Evolutionary conservation across 2,888 invertebrate species (phyloP).

Genomic region (Byasa hedistus): DNA sequence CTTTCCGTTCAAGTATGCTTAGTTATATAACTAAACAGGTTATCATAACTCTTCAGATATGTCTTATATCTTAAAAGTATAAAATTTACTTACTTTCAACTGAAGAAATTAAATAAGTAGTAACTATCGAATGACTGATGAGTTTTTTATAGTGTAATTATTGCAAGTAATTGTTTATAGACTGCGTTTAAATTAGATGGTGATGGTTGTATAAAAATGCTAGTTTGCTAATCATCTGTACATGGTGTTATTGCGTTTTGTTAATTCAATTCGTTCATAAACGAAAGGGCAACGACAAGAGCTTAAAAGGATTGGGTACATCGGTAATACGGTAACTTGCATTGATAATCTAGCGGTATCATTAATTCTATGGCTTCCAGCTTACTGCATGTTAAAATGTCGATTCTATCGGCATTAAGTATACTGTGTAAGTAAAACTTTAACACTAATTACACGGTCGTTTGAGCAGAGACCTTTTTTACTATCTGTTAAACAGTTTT

Average conservation of each 20-base stretch:
- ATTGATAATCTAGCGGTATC: constrained; percentile 29
- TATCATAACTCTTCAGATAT: no score
- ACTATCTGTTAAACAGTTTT: background rate
- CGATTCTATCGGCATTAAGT: constrained; percentile 9
- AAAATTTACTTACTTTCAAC: no score
- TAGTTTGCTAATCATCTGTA: background rate
- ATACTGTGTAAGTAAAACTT: background rate
- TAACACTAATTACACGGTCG: constrained; percentile 13
- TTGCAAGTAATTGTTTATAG: no score
- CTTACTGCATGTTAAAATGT: constrained; percentile 29
- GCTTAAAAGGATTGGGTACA: constrained; percentile 30
- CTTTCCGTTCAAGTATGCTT: no score
- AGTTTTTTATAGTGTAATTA: no score
- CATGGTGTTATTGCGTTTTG: background rate
- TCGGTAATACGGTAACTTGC: constrained; percentile 24
- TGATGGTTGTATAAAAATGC: background rate
- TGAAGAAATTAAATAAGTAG: no score
- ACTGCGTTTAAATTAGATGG: no score
- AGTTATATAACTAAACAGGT: no score
- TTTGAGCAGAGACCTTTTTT: background rate
- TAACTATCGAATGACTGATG: no score
- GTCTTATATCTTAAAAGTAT: no score
- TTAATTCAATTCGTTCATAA: constrained; percentile 6
- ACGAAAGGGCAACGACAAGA: constrained; percentile 18
- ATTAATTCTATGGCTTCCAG: constrained; percentile 27